phyloP scores from a whole-genome alignment of 2,113 vertebrate species.

The Ancistrus triradiatus region DNA sequence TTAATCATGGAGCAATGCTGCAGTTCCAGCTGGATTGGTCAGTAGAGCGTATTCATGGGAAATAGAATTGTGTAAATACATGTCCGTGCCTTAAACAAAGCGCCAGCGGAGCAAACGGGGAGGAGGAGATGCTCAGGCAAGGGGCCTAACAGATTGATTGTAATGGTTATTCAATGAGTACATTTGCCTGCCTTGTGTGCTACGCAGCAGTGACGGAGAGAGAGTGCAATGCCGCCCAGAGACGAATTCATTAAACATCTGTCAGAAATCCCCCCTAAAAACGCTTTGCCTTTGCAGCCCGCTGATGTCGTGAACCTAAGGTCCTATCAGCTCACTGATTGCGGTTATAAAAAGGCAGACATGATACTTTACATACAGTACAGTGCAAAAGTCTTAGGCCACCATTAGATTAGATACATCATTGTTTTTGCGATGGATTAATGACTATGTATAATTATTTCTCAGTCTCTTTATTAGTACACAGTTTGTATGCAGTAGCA shows the following conservation, averaged over 20 bases:
- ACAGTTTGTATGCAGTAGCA: no score
- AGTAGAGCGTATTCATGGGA: neutral
- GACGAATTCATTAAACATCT: conserved; percentile 15
- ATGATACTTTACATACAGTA: no score
- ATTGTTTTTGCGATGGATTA: no score
- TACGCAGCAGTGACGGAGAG: neutral
- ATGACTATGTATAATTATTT: no score
- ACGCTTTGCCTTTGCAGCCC: no score
- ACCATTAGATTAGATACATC: no score
- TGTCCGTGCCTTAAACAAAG: neutral
- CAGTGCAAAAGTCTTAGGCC: no score
- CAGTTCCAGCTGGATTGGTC: neutral
- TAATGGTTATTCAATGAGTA: conserved; percentile 3
- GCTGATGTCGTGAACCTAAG: no score
- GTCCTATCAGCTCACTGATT: no score
- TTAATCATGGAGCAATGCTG: conserved; percentile 29
- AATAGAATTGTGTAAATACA: neutral
- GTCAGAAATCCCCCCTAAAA: conserved; percentile 2
- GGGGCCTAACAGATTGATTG: neutral
- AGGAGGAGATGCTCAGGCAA: neutral
- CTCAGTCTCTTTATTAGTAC: no score
- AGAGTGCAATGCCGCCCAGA: neutral
- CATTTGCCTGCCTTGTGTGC: neutral
- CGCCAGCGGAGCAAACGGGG: neutral
- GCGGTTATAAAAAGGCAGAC: no score